Evolutionary conservation across 2,888 invertebrate genomes (phyloP).

Genomic region (Corythucha ciliata): DNA sequence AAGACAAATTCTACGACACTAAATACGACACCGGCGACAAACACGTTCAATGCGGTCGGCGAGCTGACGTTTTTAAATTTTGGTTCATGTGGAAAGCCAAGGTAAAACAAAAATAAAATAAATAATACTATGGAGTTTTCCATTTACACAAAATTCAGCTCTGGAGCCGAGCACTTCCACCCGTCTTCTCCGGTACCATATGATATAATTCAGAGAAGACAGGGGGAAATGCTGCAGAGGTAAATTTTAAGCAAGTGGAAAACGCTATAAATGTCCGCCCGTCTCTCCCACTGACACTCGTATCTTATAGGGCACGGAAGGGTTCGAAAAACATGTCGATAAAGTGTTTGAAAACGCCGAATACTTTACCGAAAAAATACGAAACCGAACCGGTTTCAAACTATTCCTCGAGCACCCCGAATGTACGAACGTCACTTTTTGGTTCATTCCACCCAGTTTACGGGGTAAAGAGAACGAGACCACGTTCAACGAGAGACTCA

Average conservation of each 20-base stretch:
- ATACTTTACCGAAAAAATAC: slow-evolving; percentile 59
- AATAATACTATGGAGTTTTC: too few species aligned
- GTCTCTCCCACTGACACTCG: neutral
- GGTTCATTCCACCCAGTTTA: slow-evolving; percentile 80
- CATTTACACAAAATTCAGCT: too few species aligned
- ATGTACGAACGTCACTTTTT: slow-evolving; percentile 92
- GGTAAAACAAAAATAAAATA: too few species aligned
- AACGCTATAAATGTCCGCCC: too few species aligned
- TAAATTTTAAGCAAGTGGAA: too few species aligned
- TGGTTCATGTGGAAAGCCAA: slow-evolving; percentile 99
- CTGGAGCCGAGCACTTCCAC: too few species aligned
- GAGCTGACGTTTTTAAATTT: slow-evolving; percentile 91
- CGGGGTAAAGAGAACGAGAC: slow-evolving; percentile 47
- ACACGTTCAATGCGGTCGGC: slow-evolving; percentile 89
- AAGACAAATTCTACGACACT: slow-evolving; percentile 83
- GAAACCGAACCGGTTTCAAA: slow-evolving; percentile 59
- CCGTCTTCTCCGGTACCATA: neutral
- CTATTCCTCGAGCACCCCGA: slow-evolving; percentile 70
- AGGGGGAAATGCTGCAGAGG: too few species aligned
- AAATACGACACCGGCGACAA: slow-evolving; percentile 78
- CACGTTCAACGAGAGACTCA: slow-evolving; percentile 55
- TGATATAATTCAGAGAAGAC: neutral
- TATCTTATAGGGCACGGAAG: slow-evolving; percentile 52
- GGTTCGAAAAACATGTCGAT: slow-evolving; percentile 68
- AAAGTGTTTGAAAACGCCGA: slow-evolving; percentile 65